phyloP scores from a whole-genome alignment of 2,888 invertebrate species.

The Neoaliturus tenellus region DNA sequence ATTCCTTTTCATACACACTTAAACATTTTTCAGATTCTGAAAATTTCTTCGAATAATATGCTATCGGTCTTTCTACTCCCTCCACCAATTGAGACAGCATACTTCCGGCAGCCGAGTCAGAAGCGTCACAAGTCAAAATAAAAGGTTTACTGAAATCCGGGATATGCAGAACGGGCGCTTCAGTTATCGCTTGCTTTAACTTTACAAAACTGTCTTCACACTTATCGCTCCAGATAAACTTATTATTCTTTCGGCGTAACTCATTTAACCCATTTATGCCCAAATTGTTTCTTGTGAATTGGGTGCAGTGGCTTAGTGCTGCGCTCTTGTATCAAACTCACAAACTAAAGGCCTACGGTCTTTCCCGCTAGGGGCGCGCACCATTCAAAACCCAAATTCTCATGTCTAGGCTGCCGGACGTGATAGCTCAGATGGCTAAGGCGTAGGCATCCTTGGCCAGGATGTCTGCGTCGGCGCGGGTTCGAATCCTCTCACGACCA shows the following conservation, averaged over 20 bases:
- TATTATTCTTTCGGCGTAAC: slow-evolving; percentile 15
- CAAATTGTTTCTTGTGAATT: no score
- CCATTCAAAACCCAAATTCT: no score
- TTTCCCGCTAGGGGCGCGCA: no score
- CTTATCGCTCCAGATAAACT: slow-evolving; percentile 18
- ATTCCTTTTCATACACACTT: slow-evolving; percentile 15
- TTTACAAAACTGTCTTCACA: not conserved
- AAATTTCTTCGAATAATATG: not conserved
- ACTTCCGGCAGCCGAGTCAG: not conserved
- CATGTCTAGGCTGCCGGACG: no score
- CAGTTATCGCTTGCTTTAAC: not conserved
- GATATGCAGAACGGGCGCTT: not conserved
- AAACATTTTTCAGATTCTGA: not conserved
- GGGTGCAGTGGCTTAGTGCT: no score
- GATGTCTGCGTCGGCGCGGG: no score
- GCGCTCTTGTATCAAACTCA: no score
- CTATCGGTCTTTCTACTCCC: not conserved
- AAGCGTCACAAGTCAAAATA: not conserved
- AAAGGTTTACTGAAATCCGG: slow-evolving; percentile 12
- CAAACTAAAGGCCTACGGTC: no score
- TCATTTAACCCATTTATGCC: no score
- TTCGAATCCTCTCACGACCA: no score
- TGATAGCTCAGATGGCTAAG: no score
- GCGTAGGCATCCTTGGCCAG: no score
- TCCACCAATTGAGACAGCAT: not conserved